Evolutionary conservation across 2,888 invertebrate species (phyloP), one percentile per base, ranked within the genome.

Genomic region (Saturnia pavonia): DNA sequence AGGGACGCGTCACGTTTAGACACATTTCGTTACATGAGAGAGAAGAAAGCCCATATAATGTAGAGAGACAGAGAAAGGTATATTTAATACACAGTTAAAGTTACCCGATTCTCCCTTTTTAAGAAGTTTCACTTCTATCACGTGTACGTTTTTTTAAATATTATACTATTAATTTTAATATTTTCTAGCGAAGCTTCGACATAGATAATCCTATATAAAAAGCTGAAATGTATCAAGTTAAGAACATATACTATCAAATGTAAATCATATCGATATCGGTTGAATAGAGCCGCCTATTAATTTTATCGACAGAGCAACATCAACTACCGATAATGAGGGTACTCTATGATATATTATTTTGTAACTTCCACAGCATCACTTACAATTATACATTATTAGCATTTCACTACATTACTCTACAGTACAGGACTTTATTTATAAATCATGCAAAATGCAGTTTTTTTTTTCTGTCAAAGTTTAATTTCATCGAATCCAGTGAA

Each of bases 231-330:
- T 27, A 9, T 14, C 57, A 27, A 27, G 22, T 60, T 27, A 6
- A 60, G 4, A 11, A 60, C 25, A 25, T 14, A 9, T 22, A 54
- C 9, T 54, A 25, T 60, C 27, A 27, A 27, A 6, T 60, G 25
- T 60, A 60, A 14, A 25, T 27, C 27, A 27, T 25, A 60, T 60
- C 57, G 27, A 60, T 27, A 54, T 54, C 54, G 57, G 12, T 51
- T 25, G 57, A 60, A 60, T 60, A 60, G 25, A 60, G 57, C 57
- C 27, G 57, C 57, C 57, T 60, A 14, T 60, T 27, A 34, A 48
- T 68, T 22, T 54, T 68, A 48, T 68, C 48, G 68, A 45, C 22
- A 48, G 48, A 68, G 27, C 68, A 68, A 68, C 68, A 68, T n/a
- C 45, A 45, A 48, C 43, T 68, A 68, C 48, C 25, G 48, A 68